Conservation (phyloP, 2,797 vertebrate species). For the Tolypeutes matacus region DNA sequence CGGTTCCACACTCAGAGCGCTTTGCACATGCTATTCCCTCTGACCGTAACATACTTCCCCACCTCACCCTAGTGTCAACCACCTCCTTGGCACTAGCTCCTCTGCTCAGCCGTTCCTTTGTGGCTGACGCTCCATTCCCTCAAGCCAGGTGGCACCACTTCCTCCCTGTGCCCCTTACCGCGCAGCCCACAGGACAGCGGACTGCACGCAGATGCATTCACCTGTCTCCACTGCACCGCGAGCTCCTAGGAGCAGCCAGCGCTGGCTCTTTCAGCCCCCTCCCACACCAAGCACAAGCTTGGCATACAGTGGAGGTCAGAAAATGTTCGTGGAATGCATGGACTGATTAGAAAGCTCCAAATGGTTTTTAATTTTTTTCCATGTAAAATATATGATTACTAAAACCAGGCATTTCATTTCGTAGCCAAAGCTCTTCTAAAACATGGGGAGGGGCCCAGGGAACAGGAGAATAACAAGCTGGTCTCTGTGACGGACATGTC, state of each 20-base stretch:
- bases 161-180: rapidly evolving
- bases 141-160: neutral
- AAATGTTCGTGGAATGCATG: neutral
- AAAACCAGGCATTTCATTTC: neutral
- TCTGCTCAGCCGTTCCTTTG: neutral
- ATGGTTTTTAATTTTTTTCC: neutral
- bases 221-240: rapidly evolving
- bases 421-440: neutral
- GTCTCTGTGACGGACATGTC: rapidly evolving
- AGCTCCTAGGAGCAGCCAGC: rapidly evolving
- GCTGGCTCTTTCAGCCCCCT: rapidly evolving
- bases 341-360: neutral
- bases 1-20: neutral
- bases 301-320: rapidly evolving
- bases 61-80: neutral
- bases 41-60: too few species aligned
- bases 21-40: neutral
- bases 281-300: neutral
- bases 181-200: rapidly evolving
- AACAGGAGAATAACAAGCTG: neutral
- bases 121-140: too few species aligned
- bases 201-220: rapidly evolving
- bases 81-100: rapidly evolving
- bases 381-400: neutral
- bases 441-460: neutral